Evolutionary conservation across 2,888 invertebrate genomes (phyloP).

Genomic region (Hydrotaea diabolus): DNA sequence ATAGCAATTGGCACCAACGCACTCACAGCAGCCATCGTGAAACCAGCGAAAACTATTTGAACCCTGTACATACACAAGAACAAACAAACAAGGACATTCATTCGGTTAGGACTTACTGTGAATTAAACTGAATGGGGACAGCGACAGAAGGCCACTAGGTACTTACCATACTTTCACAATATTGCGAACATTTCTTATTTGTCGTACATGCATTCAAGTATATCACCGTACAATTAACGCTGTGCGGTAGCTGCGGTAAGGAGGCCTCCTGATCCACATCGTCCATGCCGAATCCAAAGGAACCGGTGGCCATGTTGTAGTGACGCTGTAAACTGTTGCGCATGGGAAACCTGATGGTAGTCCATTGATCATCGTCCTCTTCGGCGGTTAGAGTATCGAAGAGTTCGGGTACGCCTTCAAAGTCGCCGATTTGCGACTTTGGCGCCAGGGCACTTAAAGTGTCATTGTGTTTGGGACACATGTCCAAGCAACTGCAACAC

Average conservation of each 20-base stretch:
- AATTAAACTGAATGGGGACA: background rate
- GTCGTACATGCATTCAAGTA: slow-evolving; percentile 76
- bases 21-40: slow-evolving; percentile 96
- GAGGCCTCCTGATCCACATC: slow-evolving; percentile 68
- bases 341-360: slow-evolving; percentile 75
- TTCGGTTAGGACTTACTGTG: background rate
- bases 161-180: slow-evolving; percentile 77
- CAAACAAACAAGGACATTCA: background rate
- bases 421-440: slow-evolving; percentile 92
- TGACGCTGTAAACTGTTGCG: slow-evolving; percentile 70
- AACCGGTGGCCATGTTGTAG: slow-evolving; percentile 58
- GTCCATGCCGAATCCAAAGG: slow-evolving; percentile 44
- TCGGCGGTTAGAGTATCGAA: slow-evolving; percentile 91
- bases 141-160: background rate
- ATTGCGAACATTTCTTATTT: slow-evolving; percentile 75
- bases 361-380: slow-evolving; percentile 77
- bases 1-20: slow-evolving; percentile 91
- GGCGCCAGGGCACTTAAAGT: slow-evolving; percentile 79
- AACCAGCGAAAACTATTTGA: slow-evolving; percentile 90
- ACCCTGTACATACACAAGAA: slow-evolving; percentile 69
- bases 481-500: slow-evolving; percentile 83
- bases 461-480: slow-evolving; percentile 89
- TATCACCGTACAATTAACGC: slow-evolving; percentile 77
- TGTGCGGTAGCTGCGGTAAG: slow-evolving; percentile 56
- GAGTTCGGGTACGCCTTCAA: slow-evolving; percentile 89